Evolutionary conservation across 2,888 invertebrate species (phyloP).

Genomic region (Agrotis clavis): DNA sequence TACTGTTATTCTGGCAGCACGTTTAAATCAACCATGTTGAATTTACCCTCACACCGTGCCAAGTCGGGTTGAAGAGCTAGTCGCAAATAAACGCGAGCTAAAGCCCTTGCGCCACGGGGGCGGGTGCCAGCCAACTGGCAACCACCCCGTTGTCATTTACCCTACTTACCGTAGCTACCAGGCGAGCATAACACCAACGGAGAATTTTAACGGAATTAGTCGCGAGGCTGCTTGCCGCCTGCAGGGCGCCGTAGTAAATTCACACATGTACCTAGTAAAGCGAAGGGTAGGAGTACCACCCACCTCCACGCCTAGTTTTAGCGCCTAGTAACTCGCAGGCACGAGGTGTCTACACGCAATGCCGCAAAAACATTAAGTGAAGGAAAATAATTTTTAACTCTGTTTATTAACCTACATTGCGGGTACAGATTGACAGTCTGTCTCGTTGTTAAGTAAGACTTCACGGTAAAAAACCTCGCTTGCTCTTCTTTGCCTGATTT

Average conservation of each 20-base stretch:
- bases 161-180: constrained; percentile 86
- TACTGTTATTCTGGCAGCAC: constrained; percentile 59
- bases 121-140: constrained; percentile 73
- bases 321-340: constrained; percentile 83
- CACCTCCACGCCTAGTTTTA: constrained; percentile 85
- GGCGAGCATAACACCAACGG: constrained; percentile 85
- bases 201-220: constrained; percentile 91
- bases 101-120: constrained; percentile 74
- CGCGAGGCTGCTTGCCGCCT: constrained; percentile 83
- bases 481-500: constrained; percentile 23
- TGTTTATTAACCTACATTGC: constrained; percentile 63
- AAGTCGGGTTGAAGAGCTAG: constrained; percentile 74
- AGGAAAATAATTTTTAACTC: constrained; percentile 71
- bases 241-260: constrained; percentile 90
- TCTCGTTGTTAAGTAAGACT: constrained; percentile 27
- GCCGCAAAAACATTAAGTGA: constrained; percentile 81
- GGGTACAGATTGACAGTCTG: constrained; percentile 39
- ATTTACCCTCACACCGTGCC: constrained; percentile 71
- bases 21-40: constrained; percentile 69
- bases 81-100: constrained; percentile 72
- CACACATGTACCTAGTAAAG: constrained; percentile 81
- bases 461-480: constrained; percentile 25
- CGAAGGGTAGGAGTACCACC: constrained; percentile 75
- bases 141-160: constrained; percentile 86
- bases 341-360: constrained; percentile 86